Base-by-base conservation (phyloP, 2,888 invertebrate species). In the Byasa hedistus region DNA sequence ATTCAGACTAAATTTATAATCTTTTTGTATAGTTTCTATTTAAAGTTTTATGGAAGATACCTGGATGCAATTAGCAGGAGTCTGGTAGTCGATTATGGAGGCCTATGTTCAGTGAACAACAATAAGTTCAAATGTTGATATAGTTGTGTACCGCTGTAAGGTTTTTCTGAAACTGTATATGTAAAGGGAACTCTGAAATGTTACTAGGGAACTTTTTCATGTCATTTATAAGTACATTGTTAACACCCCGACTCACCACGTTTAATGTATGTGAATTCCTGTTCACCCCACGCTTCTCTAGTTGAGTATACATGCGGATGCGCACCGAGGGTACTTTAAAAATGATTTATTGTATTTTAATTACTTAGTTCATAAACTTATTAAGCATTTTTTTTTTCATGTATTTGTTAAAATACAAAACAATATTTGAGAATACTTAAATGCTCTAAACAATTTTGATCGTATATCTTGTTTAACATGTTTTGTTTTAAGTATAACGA, bases 181-280 rank as follows among this genome's bases (percentile, higher is more conserved):
- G 12, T 44, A 19, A 3, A 65, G 17, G 57, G 62, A 66, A 48
- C 66, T n/a, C 66, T 58, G 54, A 55, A 66, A 48, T 57, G 23
- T 27, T n/a, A 71, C 57, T 75, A 65, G 68, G 67, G 56, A 17
- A 57, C 21, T 22, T 70, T 72, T 68, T 84, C 82, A 85, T 74
- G 79, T 77, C 81, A 76, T 85, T 84, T 84, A 74, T 76, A 76
- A 79, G 82, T 83, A 79, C 72, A 83, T 84, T 84, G 84, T 85
- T 78, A 79, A 72, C 81, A 71, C 78, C 79, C 79, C 71, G 58
- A 64, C 48, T 27, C 48, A 55, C 39, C 59, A 61, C 66, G 65
- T 21, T 69, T 66, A 69, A 66, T 59, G 36, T 39, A 21, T 54
- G 64, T 21, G 36, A 24, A 21, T 27, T 44, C 24, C 39, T 58